Base-by-base conservation (phyloP, 2,113 vertebrate genomes). In the Cheirogaleus medius region DNA sequence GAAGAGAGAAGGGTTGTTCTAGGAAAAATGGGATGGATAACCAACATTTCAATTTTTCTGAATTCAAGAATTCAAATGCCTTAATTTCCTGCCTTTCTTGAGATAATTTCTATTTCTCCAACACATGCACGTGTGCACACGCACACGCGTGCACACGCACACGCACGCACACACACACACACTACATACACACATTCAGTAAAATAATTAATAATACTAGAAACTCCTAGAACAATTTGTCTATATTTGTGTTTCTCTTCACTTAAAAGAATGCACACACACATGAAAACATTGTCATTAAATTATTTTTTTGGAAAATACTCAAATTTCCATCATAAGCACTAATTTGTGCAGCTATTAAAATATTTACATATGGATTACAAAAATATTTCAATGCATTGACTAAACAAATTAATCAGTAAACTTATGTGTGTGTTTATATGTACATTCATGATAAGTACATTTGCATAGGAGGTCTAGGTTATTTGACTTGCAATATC, bases 401-500 rank as follows among this genome's bases (percentile, higher is more conserved):
- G 58, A 90, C 37, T 47, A 66, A 93, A 37, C 27, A 71, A 73
- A 80, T 93, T 96, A 88, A 52, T 78, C 58, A 87, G 56, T 76
- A 73, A 76, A 82, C 56, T 90, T 44, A 66, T 69, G 9, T 42
- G 4, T 85, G 25, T 84, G 42, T 93, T 74, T 66, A 87, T 90
- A 52, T 52, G 29, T 89, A 52, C 5, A 94, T 6, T 91, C 91
- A 17, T 85, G 56, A 66, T 87, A 64, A 89, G 32, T 52, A 73
- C 27, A 44, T 93, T 94, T 49, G 21, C 60, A 7, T n/a, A 90
- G 73, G 34, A 93, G 77, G 93, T 89, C 58, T 83, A 74, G 84
- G 69, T 81, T 86, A 82, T 78, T 91, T 94, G 29, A 90, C n/a
- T 94, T 96, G 21, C 60, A 80, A 80, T 73, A 68, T 63, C 49